phyloP scores from a whole-genome alignment of 2,797 vertebrate species.

The Tolypeutes matacus region DNA sequence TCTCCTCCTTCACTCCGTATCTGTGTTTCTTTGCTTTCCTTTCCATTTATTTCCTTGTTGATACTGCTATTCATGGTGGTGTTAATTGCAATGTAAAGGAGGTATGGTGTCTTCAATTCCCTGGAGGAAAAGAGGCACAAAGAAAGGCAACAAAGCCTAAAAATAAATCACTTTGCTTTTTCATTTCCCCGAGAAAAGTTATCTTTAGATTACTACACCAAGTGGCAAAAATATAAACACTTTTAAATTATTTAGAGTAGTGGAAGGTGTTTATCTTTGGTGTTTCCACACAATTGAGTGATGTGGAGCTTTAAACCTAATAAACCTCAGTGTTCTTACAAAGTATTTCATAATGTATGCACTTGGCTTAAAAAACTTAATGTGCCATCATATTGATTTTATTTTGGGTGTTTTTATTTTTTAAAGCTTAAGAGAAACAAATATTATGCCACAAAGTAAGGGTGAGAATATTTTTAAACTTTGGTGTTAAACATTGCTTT shows the following conservation, averaged over 20 bases:
- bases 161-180: slow-evolving; percentile 50
- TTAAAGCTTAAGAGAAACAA: slow-evolving; percentile 77
- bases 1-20: too few relatives aligned
- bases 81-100: slow-evolving; percentile 9
- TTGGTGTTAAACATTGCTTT: slow-evolving; percentile 59
- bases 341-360: slow-evolving; percentile 77
- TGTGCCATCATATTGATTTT: slow-evolving; percentile 78
- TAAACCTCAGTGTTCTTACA: slow-evolving; percentile 61
- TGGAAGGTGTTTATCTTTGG: slow-evolving; percentile 30
- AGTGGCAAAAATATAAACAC: slow-evolving; percentile 40
- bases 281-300: not conserved
- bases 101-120: not conserved
- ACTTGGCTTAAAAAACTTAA: slow-evolving; percentile 65
- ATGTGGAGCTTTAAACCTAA: not conserved
- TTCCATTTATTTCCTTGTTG: not conserved
- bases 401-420: slow-evolving; percentile 79
- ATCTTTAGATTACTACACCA: not conserved
- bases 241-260: slow-evolving; percentile 33
- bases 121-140: not conserved
- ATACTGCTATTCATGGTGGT: not conserved
- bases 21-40: not conserved
- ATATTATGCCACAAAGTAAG: slow-evolving; percentile 81
- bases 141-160: slow-evolving; percentile 37
- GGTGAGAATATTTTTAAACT: slow-evolving; percentile 75
- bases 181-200: slow-evolving; percentile 46